Evolutionary conservation across 2,888 invertebrate species (phyloP), one percentile per base, ranked within the genome.

Genomic region (Acanthococcus lagerstroemiae): DNA sequence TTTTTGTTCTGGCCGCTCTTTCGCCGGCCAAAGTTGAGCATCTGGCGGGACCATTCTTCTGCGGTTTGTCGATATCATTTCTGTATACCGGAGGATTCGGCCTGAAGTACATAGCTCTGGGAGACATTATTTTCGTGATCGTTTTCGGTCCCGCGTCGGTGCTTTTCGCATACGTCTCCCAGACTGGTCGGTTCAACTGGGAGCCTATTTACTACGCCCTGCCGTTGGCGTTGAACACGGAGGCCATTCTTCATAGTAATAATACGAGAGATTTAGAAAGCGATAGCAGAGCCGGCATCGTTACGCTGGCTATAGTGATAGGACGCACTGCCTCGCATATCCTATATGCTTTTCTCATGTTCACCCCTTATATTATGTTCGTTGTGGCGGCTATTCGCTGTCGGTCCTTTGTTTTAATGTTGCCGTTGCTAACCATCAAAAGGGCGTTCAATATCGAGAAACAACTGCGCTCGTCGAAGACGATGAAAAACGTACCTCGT

Each of bases 61-160:
- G 95, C 66, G 95, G 95, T 1, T 77, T 95, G 65, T 95, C 94
- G 25, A 91, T 93, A 63, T 94, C 94, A 70, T 95, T 95, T 77
- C 80, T 95, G n/a, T 95, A 95, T 74, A 95, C 95, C 1, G 95
- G 95, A 67, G 95, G 95, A 55, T 89, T 95, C 72, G 95, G 95
- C 67, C 82, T 95, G 67, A 95, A 95, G 76, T 95, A 95, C 74
- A 93, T 95, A 72, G 95, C 94, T 3, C 79, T 95, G 55, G 95
- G 95, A 61, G 95, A 95, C 78, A 85, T 95, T 61, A 79, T 95
- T 70, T 88, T 95, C 72, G 82, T 95, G 73, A 84, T 95, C 68
- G 88, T 93, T 74, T 95, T 95, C 78, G 95, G 95, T 2, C 95
- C 95, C 5, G 86, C 95, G 22, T 90, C 92, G 22, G 94, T 95